Evolutionary conservation across 2,888 invertebrate species (phyloP).

Genomic region (Ichneumoninae sp.): DNA sequence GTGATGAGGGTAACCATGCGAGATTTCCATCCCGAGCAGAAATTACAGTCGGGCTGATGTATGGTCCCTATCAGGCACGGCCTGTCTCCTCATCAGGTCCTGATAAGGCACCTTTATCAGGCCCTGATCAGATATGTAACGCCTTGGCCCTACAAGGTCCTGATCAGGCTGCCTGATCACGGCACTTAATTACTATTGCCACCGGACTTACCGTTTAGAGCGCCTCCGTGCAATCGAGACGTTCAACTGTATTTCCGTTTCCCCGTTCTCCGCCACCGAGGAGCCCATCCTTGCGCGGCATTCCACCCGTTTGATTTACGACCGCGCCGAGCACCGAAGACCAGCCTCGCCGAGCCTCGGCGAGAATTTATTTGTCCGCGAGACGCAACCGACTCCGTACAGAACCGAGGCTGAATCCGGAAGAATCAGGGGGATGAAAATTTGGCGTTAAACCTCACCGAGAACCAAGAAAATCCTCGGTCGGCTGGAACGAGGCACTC

Average conservation of each 20-base stretch:
- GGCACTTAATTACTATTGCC: conserved; percentile 81
- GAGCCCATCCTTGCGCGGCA: conserved; percentile 10
- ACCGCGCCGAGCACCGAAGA: conserved; percentile 39
- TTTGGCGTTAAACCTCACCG: conserved; percentile 34
- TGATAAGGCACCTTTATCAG: no score
- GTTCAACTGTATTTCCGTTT: conserved; percentile 78
- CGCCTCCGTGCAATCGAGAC: conserved; percentile 75
- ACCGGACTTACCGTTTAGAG: conserved; percentile 75
- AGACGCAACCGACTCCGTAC: not conserved
- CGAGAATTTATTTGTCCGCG: conserved; percentile 64
- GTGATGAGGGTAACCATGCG: no score
- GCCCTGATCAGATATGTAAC: no score
- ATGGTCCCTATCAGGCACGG: no score
- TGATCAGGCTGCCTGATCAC: no score
- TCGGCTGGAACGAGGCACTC: not conserved
- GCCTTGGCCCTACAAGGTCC: no score
- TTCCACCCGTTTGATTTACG: conserved; percentile 62
- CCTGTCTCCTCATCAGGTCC: no score
- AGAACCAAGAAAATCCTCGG: conserved; percentile 41
- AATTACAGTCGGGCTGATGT: no score
- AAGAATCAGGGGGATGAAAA: conserved; percentile 51
- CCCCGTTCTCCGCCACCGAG: conserved; percentile 27
- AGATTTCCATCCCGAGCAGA: no score
- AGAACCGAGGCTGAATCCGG: conserved; percentile 13
- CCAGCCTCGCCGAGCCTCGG: conserved; percentile 36